Evolutionary conservation across 53 echinoderm and acorn worm genomes (phyloP).

Genomic region (Mesocentrotus franciscanus): DNA sequence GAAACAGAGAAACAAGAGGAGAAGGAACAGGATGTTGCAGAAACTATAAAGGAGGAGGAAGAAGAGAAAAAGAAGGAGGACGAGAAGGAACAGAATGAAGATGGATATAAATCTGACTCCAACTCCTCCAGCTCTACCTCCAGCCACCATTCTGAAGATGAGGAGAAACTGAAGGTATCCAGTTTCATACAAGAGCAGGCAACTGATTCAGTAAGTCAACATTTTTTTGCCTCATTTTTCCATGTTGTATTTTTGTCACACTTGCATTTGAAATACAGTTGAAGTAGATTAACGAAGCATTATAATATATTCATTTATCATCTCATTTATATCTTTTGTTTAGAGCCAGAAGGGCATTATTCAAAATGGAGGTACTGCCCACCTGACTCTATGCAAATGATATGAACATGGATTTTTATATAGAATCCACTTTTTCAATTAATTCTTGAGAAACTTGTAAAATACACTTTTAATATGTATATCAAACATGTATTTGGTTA

Average conservation of each 20-base stretch:
- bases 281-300: not conserved
- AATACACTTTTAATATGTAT: no score
- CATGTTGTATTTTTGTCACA: not conserved
- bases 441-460: no score
- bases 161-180: constrained; percentile 47
- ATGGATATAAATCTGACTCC: constrained; percentile 46
- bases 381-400: no score
- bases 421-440: no score
- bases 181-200: constrained; percentile 56
- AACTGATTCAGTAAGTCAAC: constrained; percentile 39
- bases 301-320: no score
- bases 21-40: not conserved
- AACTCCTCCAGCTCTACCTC: constrained; percentile 71
- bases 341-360: not conserved
- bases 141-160: constrained; percentile 66
- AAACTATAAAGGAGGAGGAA: not conserved
- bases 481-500: not conserved
- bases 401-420: no score
- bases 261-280: not conserved
- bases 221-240: not conserved
- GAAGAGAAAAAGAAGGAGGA: constrained; percentile 37
- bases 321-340: not conserved
- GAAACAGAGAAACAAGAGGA: not conserved
- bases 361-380: no score
- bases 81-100: constrained; percentile 1